phyloP scores from a whole-genome alignment of 2,888 invertebrate genomes.

The Tipula unca region DNA sequence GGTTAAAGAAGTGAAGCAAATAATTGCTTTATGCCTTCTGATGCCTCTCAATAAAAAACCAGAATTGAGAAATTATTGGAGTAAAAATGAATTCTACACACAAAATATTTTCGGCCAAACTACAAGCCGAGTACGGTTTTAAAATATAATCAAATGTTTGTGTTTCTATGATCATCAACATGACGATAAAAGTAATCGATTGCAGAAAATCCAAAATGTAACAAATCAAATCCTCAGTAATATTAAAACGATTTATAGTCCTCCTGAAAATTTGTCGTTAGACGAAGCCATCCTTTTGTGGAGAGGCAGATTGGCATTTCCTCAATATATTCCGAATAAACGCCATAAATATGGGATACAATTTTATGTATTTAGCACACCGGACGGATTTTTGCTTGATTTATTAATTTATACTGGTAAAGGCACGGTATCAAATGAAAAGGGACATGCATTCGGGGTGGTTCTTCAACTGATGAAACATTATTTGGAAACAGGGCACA shows the following conservation, averaged over 20 bases:
- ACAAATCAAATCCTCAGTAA: neutral
- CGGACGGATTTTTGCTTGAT: too few relatives aligned
- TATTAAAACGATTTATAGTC: neutral
- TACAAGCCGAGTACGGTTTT: neutral
- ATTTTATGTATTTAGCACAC: neutral
- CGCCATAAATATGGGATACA: neutral
- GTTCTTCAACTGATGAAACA: too few relatives aligned
- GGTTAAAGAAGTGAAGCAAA: neutral
- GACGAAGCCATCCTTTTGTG: neutral
- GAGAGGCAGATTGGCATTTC: neutral
- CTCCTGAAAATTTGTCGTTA: neutral
- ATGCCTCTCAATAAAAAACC: neutral
- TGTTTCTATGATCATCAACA: neutral
- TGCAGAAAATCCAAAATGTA: neutral
- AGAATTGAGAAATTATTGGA: neutral
- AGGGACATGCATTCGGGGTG: too few relatives aligned
- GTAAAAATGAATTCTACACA: neutral
- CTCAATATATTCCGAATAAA: neutral
- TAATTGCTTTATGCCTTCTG: neutral
- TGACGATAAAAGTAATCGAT: neutral
- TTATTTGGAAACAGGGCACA: too few relatives aligned
- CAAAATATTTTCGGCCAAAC: neutral
- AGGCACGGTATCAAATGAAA: too few relatives aligned
- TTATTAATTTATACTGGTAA: too few relatives aligned
- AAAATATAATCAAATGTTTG: neutral